Base-by-base conservation (phyloP, 2,797 vertebrate genomes). In the Ambastaia sidthimunki region DNA sequence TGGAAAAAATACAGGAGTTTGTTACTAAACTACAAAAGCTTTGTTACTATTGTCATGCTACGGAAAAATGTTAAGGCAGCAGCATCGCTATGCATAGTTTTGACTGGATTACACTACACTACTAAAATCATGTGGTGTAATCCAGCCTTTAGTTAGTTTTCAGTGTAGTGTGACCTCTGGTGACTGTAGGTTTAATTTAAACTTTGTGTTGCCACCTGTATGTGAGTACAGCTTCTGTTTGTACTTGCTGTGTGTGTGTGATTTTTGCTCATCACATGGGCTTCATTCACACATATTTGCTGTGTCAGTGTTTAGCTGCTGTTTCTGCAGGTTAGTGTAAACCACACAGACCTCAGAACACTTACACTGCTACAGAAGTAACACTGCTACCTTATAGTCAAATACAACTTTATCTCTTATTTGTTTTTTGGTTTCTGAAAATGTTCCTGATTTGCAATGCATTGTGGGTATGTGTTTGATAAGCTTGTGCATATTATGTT, bases 201-300 rank as follows among this genome's bases (percentile, higher is more conserved):
- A 69, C 12, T 69, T 18, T 59, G 25, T 37, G 3, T 75, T 18
- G 28, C 0, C 50, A 44, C 44, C 50, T n/a, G 16, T 59, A 6
- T 21, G 13, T 11, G 34, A 23, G 4, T 34, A n/a, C 23, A 1
- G n/a, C 47, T 69, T 80, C 16, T 60, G 13, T 74, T 48, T 80
- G 71, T 21, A 34, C 41, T 70, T 52, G 13, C 3, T 7, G 25
- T 13, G 28, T 23, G 23, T 12, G 21, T 62, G 71, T 37, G 76
- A 63, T 6, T 71, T 21, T 54, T 52, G 19, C n/a, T 71, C 16
- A 13, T 72, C 69, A 55, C 31, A 2, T 66, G 21, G 5, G 28
- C 47, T 44, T 66, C 31, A 65, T 71, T 79, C 68, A 72, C 69
- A 66, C 60, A 47, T 18, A 54, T 55, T 65, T 72, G 48, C 47